Evolutionary conservation across 92 coral and sea anemone genomes (phyloP), one percentile per base, ranked within the genome.

Genomic region (Montipora capitata): DNA sequence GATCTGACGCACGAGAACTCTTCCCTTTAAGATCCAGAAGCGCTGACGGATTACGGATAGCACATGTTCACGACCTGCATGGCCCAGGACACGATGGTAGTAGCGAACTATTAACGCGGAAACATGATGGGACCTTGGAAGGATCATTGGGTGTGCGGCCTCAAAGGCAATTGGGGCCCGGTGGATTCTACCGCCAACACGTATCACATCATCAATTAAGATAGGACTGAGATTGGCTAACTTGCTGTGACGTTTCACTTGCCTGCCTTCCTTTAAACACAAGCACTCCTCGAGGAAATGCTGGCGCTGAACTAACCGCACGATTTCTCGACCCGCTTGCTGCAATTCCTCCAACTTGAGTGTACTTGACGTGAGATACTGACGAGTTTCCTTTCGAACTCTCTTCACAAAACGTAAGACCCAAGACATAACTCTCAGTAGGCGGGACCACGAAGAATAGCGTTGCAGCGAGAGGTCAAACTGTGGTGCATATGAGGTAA

Each of bases 381-480:
- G 43, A 4, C 66, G 69, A 13, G 7, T 38, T 78, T 78, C 77
- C 43, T 71, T 87, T 42, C 76, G 43, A 38, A 42, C 52, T n/a
- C 68, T 59, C 68, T 92, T 70, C 65, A 93, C 76, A 65, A 93
- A 82, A 2, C 92, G 92, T 75, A 86, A 27, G 43, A 86, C 76
- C 88, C 93, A 93, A 27, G 96, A 87, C 84, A 93, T 74, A 3
- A 70, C 85, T 71, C 86, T 86, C 72, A 85, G 92, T 16, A 92
- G 78, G 17, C 54, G 78, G 39, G 88, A 83, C 95, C 93, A 89
- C 3, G 95, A 88, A 2, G 93, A 88, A 44, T 76, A 84, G 83
- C 72, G 59, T 58, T 78, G 82, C 10, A 78, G 7, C 38, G 78
- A 56, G 75, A 52, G 62, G 20, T 79, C 79, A 41, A 87, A 11